Evolutionary conservation across 2,797 vertebrate species (phyloP).

Genomic region (Cyprinodon diabolis): DNA sequence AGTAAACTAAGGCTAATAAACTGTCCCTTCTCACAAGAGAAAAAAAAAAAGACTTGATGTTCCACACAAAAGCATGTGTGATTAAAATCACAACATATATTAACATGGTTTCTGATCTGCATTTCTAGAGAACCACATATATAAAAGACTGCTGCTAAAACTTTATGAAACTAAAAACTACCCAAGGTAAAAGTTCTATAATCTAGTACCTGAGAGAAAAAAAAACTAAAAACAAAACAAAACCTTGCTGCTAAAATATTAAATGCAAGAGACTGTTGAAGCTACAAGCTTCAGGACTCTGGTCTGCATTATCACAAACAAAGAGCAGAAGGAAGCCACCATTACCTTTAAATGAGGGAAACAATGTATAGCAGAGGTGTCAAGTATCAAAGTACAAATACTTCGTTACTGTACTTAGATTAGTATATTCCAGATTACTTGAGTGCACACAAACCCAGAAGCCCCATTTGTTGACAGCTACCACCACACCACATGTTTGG

Average conservation of each 20-base stretch:
- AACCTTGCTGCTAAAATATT: neutral
- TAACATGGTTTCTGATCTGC: too few relatives aligned
- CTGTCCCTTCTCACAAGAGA: neutral
- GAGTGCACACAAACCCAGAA: slow-evolving; percentile 32
- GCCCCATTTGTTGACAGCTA: slow-evolving; percentile 30
- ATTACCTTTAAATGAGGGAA: neutral
- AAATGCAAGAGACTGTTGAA: neutral
- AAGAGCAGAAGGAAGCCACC: slow-evolving; percentile 28
- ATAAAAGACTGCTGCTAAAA: too few relatives aligned
- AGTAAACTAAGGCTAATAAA: neutral
- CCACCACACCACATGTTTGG: slow-evolving; percentile 31
- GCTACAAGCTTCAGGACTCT: neutral
- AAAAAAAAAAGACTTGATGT: too few relatives aligned
- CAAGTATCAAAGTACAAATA: too few relatives aligned
- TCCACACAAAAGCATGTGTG: too few relatives aligned
- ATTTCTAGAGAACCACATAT: too few relatives aligned
- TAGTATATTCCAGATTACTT: slow-evolving; percentile 19
- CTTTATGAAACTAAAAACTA: too few relatives aligned
- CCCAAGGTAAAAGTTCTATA: neutral
- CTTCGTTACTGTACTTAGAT: neutral
- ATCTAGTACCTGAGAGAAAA: neutral
- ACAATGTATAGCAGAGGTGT: too few relatives aligned
- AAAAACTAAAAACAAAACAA: neutral
- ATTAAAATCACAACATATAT: too few relatives aligned
- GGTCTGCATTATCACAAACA: slow-evolving; percentile 26